Conservation (phyloP, 2,888 invertebrate species). For the Coleophora flavipennella region DNA sequence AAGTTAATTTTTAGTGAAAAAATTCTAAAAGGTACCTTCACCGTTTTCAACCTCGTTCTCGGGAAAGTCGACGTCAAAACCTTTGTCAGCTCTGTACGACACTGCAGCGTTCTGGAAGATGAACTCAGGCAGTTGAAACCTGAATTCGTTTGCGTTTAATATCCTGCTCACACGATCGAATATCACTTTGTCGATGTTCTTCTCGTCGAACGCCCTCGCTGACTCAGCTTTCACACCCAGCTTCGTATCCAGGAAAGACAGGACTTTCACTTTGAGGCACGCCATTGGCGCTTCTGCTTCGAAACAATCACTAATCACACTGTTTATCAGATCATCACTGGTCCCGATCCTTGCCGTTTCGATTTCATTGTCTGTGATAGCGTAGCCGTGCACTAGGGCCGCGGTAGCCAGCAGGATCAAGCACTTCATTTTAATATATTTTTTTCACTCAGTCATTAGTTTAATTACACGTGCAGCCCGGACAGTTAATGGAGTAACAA, state of each 20-base stretch:
- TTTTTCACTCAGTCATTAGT: slow-evolving; percentile 59
- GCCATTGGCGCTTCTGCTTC: slow-evolving; percentile 76
- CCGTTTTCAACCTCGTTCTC: slow-evolving; percentile 63
- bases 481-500: slow-evolving; percentile 67
- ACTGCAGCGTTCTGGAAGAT: slow-evolving; percentile 78
- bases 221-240: slow-evolving; percentile 75
- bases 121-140: slow-evolving; percentile 80
- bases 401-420: slow-evolving; percentile 66
- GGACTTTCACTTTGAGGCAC: slow-evolving; percentile 84
- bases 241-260: slow-evolving; percentile 81
- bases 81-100: slow-evolving; percentile 77
- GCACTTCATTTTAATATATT: slow-evolving; percentile 56
- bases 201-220: slow-evolving; percentile 72
- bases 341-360: slow-evolving; percentile 71
- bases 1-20: not conserved
- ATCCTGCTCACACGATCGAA: slow-evolving; percentile 80
- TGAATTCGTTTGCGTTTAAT: slow-evolving; percentile 82
- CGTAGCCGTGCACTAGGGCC: slow-evolving; percentile 58
- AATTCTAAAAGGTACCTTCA: slow-evolving; percentile 56
- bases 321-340: slow-evolving; percentile 79
- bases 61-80: slow-evolving; percentile 76
- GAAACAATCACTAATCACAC: slow-evolving; percentile 82
- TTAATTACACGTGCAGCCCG: slow-evolving; percentile 61
- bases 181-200: slow-evolving; percentile 81
- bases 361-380: slow-evolving; percentile 71